Evolutionary conservation across 2,888 invertebrate species (phyloP), one percentile per base, ranked within the genome.

Genomic region (Carterocephalus palaemon): DNA sequence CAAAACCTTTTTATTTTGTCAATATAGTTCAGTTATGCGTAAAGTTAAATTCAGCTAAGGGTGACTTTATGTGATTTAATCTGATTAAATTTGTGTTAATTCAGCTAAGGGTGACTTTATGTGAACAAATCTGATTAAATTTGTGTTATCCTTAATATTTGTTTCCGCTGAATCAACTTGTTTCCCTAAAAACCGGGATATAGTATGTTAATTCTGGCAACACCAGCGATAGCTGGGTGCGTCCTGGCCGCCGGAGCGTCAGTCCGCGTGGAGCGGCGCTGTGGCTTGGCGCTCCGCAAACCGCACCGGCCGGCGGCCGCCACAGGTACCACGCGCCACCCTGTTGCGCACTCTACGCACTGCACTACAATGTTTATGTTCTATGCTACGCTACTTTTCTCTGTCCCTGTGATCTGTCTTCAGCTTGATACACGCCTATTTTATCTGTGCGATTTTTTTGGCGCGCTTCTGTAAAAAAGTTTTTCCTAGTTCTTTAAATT

Each of bases 281-380:
- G 72, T 72, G 70, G 72, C 68, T 67, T 61, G 71, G 51, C 48
- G 59, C 54, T 53, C 51, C 57, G 57, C 54, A 54, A 53, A 56
- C 65, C 64, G 65, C 69, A 64, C 67, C 71, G 33, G 41, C 40
- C 40, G 40, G 40, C 74, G 68, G 71, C 75, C 68, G 75, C 73
- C 62, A 65, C 69, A 78, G 78, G 79, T 77, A 77, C 68, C 51
- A 56, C 63, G 65, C 67, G 64, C 78, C 76, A 77, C 76, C 79
- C 81, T 82, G 82, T 83, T 83, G 83, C 83, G 83, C 81, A 74
- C 67, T 73, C 72, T 76, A 79, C 81, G 82, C 80, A 74, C 67
- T 75, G 74, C 79, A 79, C 75, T 62, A 64, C 74, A 68, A 75
- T 76, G 77, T 77, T 78, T 75, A 75, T 72, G 60, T 64, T 59